Conservation (phyloP, 2,113 vertebrate species). For the Phoenicopterus ruber region DNA sequence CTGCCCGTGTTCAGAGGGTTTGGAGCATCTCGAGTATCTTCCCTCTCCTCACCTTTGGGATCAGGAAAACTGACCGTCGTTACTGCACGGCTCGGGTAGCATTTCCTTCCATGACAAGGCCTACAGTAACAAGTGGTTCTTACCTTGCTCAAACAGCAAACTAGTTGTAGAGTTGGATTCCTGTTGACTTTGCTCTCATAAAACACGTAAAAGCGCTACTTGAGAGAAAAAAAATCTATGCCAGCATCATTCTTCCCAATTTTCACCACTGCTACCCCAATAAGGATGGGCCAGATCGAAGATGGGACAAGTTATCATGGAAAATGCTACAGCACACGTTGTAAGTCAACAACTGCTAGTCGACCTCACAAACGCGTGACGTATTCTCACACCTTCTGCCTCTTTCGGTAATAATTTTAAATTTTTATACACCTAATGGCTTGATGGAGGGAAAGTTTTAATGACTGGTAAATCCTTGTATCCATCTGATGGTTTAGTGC, state of each 20-base stretch:
- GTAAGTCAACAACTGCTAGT: not conserved
- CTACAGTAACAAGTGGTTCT: not conserved
- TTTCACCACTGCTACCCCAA: not conserved
- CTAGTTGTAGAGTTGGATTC: not conserved
- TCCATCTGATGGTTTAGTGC: not conserved
- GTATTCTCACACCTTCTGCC: not conserved
- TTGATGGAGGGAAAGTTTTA: not conserved
- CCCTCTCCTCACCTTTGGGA: not conserved
- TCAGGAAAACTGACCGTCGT: not conserved
- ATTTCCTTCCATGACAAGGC: not conserved
- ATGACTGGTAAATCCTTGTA: not conserved
- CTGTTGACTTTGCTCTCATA: not conserved
- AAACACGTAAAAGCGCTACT: not conserved
- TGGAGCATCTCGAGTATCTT: not conserved
- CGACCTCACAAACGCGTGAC: fast-evolving
- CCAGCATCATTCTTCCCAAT: not conserved
- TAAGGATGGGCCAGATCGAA: not conserved
- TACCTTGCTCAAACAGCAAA: not conserved
- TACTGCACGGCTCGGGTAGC: not conserved
- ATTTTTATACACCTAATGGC: not conserved
- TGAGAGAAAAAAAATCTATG: not conserved
- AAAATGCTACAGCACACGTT: not conserved
- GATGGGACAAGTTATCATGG: not conserved
- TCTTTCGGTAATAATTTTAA: not conserved
- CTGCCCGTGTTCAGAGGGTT: not conserved